Conservation (phyloP, 2,888 invertebrate species). For the Drosophila putrida region DNA sequence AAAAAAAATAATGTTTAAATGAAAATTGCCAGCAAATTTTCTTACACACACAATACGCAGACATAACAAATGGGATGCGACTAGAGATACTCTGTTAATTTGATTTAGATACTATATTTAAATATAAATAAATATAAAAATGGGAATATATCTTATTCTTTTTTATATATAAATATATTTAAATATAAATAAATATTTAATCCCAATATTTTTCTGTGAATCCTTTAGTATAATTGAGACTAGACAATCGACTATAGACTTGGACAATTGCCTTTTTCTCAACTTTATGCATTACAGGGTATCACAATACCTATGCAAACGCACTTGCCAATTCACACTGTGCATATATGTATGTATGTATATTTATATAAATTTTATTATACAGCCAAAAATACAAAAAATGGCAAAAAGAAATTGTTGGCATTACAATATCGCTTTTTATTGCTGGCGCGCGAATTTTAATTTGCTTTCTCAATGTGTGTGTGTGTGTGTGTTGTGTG, state of each 20-base stretch:
- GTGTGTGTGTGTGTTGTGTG: slow-evolving; percentile 32
- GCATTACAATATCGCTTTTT: slow-evolving; percentile 72
- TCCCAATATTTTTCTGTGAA: too few species aligned
- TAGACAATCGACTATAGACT: too few species aligned
- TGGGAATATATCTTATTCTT: too few species aligned
- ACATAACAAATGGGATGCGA: slow-evolving; percentile 5
- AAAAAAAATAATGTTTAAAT: slow-evolving; percentile 10
- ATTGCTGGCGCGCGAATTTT: slow-evolving; percentile 69
- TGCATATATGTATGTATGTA: slow-evolving; percentile 14
- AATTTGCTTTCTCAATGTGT: slow-evolving; percentile 49
- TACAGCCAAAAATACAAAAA: slow-evolving; percentile 26
- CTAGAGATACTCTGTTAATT: not conserved
- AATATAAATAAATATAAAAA: too few species aligned
- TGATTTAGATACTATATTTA: not conserved
- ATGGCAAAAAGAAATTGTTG: slow-evolving; percentile 50
- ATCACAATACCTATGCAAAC: not conserved
- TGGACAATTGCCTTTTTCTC: not conserved
- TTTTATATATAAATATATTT: too few species aligned
- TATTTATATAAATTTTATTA: slow-evolving; percentile 46
- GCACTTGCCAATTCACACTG: not conserved
- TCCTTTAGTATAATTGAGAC: not conserved
- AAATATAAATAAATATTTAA: too few species aligned
- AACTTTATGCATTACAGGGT: not conserved
- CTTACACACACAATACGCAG: slow-evolving; percentile 21
- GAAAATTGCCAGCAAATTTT: slow-evolving; percentile 36